Base-by-base conservation (phyloP, 2,888 invertebrate species). In the Yponomeuta plumbellus region DNA sequence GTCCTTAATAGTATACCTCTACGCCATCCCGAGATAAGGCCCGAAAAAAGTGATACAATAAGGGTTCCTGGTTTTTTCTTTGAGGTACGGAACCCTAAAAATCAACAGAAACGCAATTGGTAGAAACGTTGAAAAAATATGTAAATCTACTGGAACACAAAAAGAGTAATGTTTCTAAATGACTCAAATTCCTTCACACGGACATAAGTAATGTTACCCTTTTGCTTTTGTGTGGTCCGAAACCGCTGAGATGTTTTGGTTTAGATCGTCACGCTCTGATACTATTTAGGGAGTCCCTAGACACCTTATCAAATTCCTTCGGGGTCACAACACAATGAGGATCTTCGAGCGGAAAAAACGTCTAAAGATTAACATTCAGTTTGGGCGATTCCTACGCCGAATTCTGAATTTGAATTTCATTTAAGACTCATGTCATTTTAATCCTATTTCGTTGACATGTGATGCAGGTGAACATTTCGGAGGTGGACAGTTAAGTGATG, bases 391-490 rank as follows among this genome's bases (percentile, higher is more conserved):
- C 40, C 39, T 64, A 68, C 67, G 65, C 44, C 13, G 71, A 72
- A 72, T 74, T 69, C 66, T 67, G 76, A 76, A 75, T 75, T 76
- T 67, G 69, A 80, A 78, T 79, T 79, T 72, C 26, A 40, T 71
- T 71, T 70, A 71, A 70, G 70, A 70, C 13, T 70, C 71, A 70
- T 74, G 74, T 80, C 78, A 80, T 75, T 77, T 44, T 85, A 87
- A 88, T 86, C 86, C 81, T 85, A 85, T 84, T 84, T 83, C 67
- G 67, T 69, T 80, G 81, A 82, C 81, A 77, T 74, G 75, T 77
- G 79, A 79, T 63, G 66, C 66, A 76, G 74, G 74, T 75, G 73
- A 72, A 71, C 72, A 70, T 74, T 52, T 66, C 66, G 66, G 66
- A 65, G 64, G 66, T 66, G 66, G 66, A 67, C 57, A 66, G 62